phyloP scores from a whole-genome alignment of 2,113 vertebrate species.

The Perca fluviatilis region DNA sequence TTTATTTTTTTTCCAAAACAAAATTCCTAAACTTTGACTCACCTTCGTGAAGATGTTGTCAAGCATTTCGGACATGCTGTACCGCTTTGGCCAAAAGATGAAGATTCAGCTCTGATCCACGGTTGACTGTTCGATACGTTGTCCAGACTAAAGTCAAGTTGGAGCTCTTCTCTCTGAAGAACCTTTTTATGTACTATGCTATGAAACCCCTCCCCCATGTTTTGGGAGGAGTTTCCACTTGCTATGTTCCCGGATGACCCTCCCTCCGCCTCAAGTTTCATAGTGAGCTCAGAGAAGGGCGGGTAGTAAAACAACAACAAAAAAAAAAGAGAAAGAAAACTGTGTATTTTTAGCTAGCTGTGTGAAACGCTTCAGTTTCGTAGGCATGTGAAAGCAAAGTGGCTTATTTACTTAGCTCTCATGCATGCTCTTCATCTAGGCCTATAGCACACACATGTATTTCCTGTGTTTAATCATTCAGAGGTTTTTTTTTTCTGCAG shows the following conservation, averaged over 20 bases:
- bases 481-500: not conserved
- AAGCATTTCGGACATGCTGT: slow-evolving; percentile 84
- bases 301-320: slow-evolving; percentile 48
- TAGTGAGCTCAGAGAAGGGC: slow-evolving; percentile 63
- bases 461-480: not conserved
- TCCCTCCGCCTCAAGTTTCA: slow-evolving; percentile 75
- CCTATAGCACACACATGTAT: slow-evolving; percentile 23
- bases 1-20: slow-evolving; percentile 15
- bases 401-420: slow-evolving; percentile 46
- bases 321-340: slow-evolving; percentile 38
- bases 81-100: slow-evolving; percentile 47
- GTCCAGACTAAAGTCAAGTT: slow-evolving; percentile 34
- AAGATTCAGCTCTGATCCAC: slow-evolving; percentile 55
- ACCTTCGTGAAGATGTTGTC: slow-evolving; percentile 80
- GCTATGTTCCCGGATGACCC: slow-evolving; percentile 78
- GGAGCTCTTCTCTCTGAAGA: not conserved
- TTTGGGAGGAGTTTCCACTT: slow-evolving; percentile 65
- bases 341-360: slow-evolving; percentile 72
- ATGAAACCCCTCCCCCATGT: not conserved
- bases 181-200: not conserved
- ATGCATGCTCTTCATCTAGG: slow-evolving; percentile 9
- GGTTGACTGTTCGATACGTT: slow-evolving; percentile 27
- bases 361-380: slow-evolving; percentile 72
- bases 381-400: slow-evolving; percentile 53
- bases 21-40: slow-evolving; percentile 49